These are phyloP conservation scores for Plusia festucae DNA, from an alignment of 2,888 invertebrate genomes.

Conservation along the genomic window DNA sequence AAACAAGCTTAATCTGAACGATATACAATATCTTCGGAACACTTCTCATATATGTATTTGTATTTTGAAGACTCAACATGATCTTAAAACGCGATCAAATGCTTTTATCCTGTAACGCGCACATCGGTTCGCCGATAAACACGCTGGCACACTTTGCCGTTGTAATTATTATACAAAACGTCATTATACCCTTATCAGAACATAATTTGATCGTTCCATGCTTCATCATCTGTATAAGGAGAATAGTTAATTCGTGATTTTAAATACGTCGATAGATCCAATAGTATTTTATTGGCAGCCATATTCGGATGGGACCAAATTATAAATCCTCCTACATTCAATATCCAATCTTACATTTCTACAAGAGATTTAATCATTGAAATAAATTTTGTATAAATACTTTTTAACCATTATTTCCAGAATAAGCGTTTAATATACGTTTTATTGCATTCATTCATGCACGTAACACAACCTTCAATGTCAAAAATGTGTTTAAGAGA, in stretches of 20 bases:
- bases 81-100: conserved; percentile 44
- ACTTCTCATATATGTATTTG: conserved; percentile 33
- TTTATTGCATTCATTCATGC: conserved; percentile 42
- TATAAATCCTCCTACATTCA: conserved; percentile 22
- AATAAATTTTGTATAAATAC: conserved; percentile 13
- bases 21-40: conserved; percentile 31
- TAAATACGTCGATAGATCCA: conserved; percentile 29
- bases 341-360: conserved; percentile 28
- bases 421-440: conserved; percentile 18
- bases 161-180: conserved; percentile 30
- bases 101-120: conserved; percentile 34
- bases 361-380: conserved; percentile 15
- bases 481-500: conserved; percentile 33
- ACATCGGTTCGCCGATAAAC: conserved; percentile 23
- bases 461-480: conserved; percentile 26
- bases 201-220: conserved; percentile 22
- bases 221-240: conserved; percentile 29
- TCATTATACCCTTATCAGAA: conserved; percentile 40
- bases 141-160: conserved; percentile 6
- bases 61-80: conserved; percentile 45
- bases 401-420: conserved; percentile 16
- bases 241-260: conserved; percentile 25
- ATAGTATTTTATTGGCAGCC: conserved; percentile 33
- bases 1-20: conserved; percentile 31
- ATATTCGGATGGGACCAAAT: conserved; percentile 25